phyloP scores from a whole-genome alignment of 2,113 vertebrate species.

The Rhagologus leucostigma region DNA sequence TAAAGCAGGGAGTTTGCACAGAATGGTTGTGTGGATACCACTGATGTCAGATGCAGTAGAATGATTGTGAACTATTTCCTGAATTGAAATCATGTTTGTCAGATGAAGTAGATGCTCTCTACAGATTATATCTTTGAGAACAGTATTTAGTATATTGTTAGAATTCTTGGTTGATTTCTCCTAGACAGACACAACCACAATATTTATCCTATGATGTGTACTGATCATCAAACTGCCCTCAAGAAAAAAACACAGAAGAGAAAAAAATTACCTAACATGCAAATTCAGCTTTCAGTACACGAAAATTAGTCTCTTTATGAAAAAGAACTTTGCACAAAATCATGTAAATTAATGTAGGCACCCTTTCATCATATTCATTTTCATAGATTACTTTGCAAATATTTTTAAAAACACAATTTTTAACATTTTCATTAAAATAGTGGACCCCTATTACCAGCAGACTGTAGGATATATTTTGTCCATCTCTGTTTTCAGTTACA shows the following conservation, averaged over 20 bases:
- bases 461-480: background rate
- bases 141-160: slow-evolving; percentile 52
- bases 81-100: slow-evolving; percentile 77
- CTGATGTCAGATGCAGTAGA: slow-evolving; percentile 89
- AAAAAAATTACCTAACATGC: slow-evolving; percentile 11
- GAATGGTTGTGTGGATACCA: slow-evolving; percentile 80
- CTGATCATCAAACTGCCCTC: background rate
- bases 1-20: slow-evolving; percentile 77
- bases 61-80: slow-evolving; percentile 80
- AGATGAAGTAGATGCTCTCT: slow-evolving; percentile 72
- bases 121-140: slow-evolving; percentile 76
- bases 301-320: background rate
- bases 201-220: background rate
- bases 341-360: slow-evolving; percentile 4
- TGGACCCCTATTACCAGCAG: background rate
- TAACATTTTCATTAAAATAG: slow-evolving; percentile 24
- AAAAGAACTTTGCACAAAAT: slow-evolving; percentile 10
- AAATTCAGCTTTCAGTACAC: background rate
- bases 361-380: slow-evolving; percentile 36
- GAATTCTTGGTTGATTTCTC: slow-evolving; percentile 52
- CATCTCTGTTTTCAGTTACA: slow-evolving; percentile 58
- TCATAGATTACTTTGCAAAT: slow-evolving; percentile 34
- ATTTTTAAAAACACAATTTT: slow-evolving; percentile 15
- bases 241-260: background rate
- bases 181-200: background rate